Percentiles rank a stretch among this genome's conserved stretches.
Conservation (phyloP, 92 coral and sea anemone genomes). For the Phenganax stokvisi region DNA sequence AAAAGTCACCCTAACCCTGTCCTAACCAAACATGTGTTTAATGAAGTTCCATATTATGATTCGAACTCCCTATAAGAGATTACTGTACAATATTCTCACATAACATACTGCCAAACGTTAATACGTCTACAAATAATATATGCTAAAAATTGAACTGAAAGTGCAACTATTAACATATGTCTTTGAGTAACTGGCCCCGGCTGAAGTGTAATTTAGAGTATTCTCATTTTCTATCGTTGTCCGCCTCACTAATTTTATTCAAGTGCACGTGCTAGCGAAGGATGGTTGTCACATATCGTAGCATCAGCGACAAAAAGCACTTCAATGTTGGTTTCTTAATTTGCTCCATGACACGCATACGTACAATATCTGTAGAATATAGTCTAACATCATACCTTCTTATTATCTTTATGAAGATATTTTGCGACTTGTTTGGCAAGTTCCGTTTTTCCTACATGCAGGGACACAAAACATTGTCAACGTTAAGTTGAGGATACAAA, state of each 20-base stretch:
- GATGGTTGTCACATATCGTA: background rate
- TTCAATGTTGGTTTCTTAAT: background rate
- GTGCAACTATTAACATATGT: too few relatives aligned
- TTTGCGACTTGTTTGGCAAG: conserved; percentile 96
- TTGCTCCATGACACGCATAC: background rate
- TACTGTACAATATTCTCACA: too few relatives aligned
- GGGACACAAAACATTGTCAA: background rate
- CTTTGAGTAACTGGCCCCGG: too few relatives aligned
- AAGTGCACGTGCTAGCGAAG: too few relatives aligned
- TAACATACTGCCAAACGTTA: too few relatives aligned
- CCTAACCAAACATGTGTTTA: background rate
- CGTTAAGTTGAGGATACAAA: too few relatives aligned
- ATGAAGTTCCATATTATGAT: background rate
- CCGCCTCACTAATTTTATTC: too few relatives aligned
- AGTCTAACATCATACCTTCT: conserved; percentile 54
- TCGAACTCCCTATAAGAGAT: background rate
- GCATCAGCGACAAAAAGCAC: background rate
- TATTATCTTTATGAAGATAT: conserved; percentile 92
- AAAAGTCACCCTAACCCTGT: background rate
- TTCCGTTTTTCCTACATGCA: conserved; percentile 79
- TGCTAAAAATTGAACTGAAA: too few relatives aligned
- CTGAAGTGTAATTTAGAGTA: background rate
- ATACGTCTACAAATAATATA: too few relatives aligned
- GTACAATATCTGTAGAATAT: background rate
- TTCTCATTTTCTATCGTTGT: background rate